Evolutionary conservation across 2,888 invertebrate genomes (phyloP).

Genomic region (Pristionchus maxplancki): DNA sequence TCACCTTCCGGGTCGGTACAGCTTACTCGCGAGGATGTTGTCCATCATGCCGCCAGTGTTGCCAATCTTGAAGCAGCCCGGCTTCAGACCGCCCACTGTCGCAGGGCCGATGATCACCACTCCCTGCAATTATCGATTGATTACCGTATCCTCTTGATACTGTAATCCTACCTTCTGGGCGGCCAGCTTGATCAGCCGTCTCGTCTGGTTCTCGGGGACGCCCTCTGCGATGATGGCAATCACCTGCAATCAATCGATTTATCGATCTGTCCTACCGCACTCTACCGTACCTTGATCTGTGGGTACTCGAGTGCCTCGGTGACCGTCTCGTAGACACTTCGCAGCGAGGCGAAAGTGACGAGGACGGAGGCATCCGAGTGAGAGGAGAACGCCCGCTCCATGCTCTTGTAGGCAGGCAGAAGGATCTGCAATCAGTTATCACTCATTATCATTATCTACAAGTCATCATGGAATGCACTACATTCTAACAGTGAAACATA

Average conservation of each 20-base stretch:
- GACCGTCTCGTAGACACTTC: slow-evolving; percentile 97
- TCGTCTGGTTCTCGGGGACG: slow-evolving; percentile 97
- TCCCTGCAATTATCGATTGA: slow-evolving; percentile 78
- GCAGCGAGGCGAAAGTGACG: slow-evolving; percentile 95
- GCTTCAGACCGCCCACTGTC: slow-evolving; percentile 93
- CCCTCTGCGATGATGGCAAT: slow-evolving; percentile 99
- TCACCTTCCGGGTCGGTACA: slow-evolving; percentile 91
- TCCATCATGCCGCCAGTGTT: slow-evolving; percentile 99
- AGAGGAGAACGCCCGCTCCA: slow-evolving; percentile 95
- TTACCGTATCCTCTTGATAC: neutral
- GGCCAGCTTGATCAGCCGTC: slow-evolving; percentile 86
- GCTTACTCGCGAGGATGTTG: slow-evolving; percentile 95
- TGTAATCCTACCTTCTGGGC: slow-evolving; percentile 30
- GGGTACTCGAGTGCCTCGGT: slow-evolving; percentile 94
- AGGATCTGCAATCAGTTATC: slow-evolving; percentile 60
- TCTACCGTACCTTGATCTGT: slow-evolving; percentile 80
- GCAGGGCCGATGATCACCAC: slow-evolving; percentile 88
- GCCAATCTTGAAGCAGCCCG: slow-evolving; percentile 96
- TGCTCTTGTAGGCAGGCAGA: slow-evolving; percentile 91
- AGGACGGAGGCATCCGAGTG: slow-evolving; percentile 95
- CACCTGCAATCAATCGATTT: slow-evolving; percentile 82
- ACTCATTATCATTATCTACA: no score
- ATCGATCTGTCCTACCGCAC: neutral
- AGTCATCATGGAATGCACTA: no score
- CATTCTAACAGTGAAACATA: no score